Evolutionary conservation across 2,797 vertebrate species (phyloP).

Genomic region (Sitta carolinensis): DNA sequence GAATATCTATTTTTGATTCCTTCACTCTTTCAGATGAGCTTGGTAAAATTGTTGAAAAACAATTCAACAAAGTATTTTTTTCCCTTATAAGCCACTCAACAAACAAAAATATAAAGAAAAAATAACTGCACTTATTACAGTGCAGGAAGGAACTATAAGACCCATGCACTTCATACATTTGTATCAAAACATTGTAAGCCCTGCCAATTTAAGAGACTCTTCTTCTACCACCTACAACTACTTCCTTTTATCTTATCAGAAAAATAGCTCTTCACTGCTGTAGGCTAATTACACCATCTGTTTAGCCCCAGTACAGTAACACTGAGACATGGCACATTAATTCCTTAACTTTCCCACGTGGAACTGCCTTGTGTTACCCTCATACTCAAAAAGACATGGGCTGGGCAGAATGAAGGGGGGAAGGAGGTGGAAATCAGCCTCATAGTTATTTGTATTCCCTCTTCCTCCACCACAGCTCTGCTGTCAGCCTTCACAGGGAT

Average conservation of each 20-base stretch:
- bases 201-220: slow-evolving; percentile 57
- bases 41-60: not conserved
- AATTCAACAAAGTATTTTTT: not conserved
- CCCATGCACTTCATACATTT: not conserved
- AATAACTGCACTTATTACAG: not conserved
- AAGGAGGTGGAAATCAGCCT: not conserved
- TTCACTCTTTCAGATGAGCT: not conserved
- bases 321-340: slow-evolving; percentile 72
- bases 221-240: slow-evolving; percentile 68
- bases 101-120: not conserved
- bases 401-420: not conserved
- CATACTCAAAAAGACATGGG: slow-evolving; percentile 51
- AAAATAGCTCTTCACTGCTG: slow-evolving; percentile 67
- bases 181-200: slow-evolving; percentile 31
- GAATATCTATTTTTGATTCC: not conserved
- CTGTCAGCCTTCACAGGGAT: slow-evolving; percentile 54
- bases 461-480: slow-evolving; percentile 19
- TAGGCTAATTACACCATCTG: slow-evolving; percentile 81
- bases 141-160: not conserved
- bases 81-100: not conserved
- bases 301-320: slow-evolving; percentile 69
- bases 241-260: slow-evolving; percentile 74
- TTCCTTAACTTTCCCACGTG: slow-evolving; percentile 75
- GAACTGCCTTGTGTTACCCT: slow-evolving; percentile 60
- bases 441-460: slow-evolving; percentile 59